Percentiles rank a stretch among this genome's conserved stretches.
These are phyloP conservation scores for Mohoua ochrocephala DNA, from an alignment of 2,113 vertebrate species.

Conservation along the genomic window DNA sequence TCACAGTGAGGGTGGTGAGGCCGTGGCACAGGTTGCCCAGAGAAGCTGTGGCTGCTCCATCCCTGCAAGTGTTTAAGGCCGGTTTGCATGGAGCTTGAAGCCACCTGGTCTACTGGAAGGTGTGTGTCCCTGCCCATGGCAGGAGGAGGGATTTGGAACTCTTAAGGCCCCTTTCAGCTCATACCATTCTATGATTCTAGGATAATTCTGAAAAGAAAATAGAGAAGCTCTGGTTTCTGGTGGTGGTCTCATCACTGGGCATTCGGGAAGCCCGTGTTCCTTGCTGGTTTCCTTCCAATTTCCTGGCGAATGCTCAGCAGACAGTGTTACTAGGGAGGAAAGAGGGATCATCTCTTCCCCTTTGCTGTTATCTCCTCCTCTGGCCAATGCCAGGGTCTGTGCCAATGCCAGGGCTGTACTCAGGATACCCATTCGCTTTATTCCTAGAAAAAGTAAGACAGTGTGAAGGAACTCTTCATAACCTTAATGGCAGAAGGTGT, in stretches of 20 bases:
- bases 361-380: background rate
- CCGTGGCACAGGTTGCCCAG: background rate
- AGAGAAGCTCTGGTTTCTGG: background rate
- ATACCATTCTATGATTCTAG: background rate
- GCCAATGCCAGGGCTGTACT: background rate
- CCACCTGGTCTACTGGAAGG: rapidly evolving
- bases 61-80: background rate
- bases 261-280: background rate
- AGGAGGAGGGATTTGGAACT: background rate
- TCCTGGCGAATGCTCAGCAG: background rate
- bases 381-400: background rate
- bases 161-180: background rate
- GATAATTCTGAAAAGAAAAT: background rate
- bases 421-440: background rate
- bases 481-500: background rate
- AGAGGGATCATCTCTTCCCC: background rate
- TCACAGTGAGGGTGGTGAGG: background rate
- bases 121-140: background rate
- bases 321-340: background rate
- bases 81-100: background rate
- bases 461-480: background rate
- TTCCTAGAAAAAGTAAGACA: background rate
- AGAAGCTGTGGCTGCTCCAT: background rate
- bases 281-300: background rate
- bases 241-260: background rate